Percentiles rank a stretch among this genome's conserved stretches.
Evolutionary conservation across 1,140 invertebrate genomes (phyloP).

Genomic region (Tetramorium alpestre): DNA sequence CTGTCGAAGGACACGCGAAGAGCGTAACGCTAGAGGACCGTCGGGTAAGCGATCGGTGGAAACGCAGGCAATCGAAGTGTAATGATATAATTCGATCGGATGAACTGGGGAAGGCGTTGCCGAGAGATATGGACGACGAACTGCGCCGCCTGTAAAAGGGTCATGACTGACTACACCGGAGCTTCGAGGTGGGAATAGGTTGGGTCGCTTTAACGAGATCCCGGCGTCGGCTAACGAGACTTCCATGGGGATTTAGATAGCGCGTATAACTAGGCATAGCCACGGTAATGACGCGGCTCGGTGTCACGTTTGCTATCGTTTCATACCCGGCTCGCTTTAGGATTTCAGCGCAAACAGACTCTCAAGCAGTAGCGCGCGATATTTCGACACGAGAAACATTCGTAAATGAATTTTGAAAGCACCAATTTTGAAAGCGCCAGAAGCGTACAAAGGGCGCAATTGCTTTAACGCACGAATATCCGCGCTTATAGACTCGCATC

Average conservation of each 20-base stretch:
- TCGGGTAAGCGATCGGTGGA: constrained; percentile 1
- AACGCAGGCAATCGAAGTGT: constrained; percentile 47
- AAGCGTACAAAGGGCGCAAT: background rate
- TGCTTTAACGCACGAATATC: background rate
- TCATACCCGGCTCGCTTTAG: constrained; percentile 35
- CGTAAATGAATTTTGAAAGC: constrained; percentile 2
- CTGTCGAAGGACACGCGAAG: background rate
- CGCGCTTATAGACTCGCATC: background rate
- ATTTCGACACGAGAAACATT: background rate
- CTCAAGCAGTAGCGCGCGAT: background rate
- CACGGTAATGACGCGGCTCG: constrained; percentile 61
- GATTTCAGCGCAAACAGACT: background rate
- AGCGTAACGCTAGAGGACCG: constrained; percentile 8
- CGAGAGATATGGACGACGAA: constrained; percentile 29
- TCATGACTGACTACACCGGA: constrained; percentile 6
- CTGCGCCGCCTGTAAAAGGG: constrained; percentile 29
- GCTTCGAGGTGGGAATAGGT: constrained; percentile 44
- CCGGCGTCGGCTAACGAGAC: constrained; percentile 66
- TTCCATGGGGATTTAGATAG: constrained; percentile 71
- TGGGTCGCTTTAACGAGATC: constrained; percentile 69
- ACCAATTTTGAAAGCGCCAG: background rate
- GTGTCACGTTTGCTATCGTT: constrained; percentile 65
- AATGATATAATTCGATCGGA: constrained; percentile 65
- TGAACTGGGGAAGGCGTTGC: constrained; percentile 35
- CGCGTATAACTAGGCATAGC: constrained; percentile 57